Conservation (phyloP, 2,797 vertebrate genomes). For the Eospalax fontanierii region DNA sequence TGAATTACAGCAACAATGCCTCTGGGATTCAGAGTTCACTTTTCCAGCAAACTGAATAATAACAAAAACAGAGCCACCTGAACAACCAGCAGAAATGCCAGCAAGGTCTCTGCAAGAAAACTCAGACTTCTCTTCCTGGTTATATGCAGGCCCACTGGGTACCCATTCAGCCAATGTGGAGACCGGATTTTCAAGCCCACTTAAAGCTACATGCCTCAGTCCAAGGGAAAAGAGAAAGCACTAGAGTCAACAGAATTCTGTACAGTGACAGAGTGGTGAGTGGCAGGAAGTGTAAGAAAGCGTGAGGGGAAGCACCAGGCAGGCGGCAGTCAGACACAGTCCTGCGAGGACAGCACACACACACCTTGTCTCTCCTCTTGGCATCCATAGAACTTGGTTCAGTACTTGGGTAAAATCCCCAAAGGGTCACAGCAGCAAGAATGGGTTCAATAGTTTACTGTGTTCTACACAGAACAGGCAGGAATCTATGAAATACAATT, state of each 20-base stretch:
- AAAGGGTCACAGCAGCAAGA: neutral
- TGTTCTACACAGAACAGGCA: neutral
- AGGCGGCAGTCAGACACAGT: neutral
- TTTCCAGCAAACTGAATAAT: neutral
- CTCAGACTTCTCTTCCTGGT: rapidly evolving
- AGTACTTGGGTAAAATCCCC: neutral
- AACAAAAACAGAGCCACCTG: neutral
- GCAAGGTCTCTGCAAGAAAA: neutral
- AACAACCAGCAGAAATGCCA: neutral
- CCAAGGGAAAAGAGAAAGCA: neutral
- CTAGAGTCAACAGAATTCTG: neutral
- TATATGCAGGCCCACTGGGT: neutral
- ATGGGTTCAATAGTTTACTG: neutral
- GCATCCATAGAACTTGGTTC: neutral
- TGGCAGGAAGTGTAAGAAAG: neutral
- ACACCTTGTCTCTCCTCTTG: neutral
- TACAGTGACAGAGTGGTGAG: neutral
- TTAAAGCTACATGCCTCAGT: neutral
- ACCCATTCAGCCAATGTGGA: neutral
- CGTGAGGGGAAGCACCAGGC: neutral
- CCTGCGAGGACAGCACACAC: neutral
- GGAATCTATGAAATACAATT: neutral
- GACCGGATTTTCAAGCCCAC: neutral
- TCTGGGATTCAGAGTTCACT: neutral
- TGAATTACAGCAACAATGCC: neutral